Conservation (phyloP, 1,140 invertebrate species). For the Papilio aristodemus region DNA sequence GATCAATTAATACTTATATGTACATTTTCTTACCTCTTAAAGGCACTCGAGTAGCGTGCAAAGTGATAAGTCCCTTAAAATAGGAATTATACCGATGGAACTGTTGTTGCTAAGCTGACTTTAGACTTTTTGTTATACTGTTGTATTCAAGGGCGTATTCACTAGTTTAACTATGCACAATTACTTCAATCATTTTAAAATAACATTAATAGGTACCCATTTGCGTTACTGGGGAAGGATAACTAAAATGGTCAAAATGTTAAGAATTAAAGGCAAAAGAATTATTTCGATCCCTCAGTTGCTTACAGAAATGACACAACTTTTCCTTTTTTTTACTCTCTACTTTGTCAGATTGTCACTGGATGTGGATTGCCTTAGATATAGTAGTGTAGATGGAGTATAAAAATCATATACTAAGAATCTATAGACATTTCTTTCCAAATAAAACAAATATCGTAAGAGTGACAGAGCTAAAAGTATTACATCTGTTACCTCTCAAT, state of each 20-base stretch:
- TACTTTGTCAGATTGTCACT: conserved; percentile 35
- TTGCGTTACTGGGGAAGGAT: conserved; percentile 38
- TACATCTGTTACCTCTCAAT: too few species aligned
- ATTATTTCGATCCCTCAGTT: conserved; percentile 49
- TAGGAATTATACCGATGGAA: conserved; percentile 57
- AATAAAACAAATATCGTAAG: too few species aligned
- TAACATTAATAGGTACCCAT: conserved; percentile 37
- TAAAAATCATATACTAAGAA: too few species aligned
- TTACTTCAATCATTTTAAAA: conserved; percentile 42
- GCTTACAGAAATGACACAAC: conserved; percentile 50
- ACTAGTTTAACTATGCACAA: conserved; percentile 46
- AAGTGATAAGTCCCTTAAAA: conserved; percentile 52
- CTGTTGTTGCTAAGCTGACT: conserved; percentile 78
- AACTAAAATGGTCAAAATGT: conserved; percentile 46
- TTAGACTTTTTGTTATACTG: conserved; percentile 69
- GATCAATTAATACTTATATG: background rate
- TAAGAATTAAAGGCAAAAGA: conserved; percentile 56
- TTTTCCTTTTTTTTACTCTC: conserved; percentile 43
- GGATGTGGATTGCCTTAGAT: too few species aligned
- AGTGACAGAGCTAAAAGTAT: too few species aligned
- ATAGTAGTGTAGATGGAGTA: too few species aligned
- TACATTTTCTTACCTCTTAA: conserved; percentile 60
- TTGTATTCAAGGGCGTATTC: conserved; percentile 72
- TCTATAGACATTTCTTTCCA: too few species aligned
- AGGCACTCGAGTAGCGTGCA: conserved; percentile 56